Evolutionary conservation across 2,888 invertebrate species (phyloP).

Genomic region (Hoplodrina blanda): DNA sequence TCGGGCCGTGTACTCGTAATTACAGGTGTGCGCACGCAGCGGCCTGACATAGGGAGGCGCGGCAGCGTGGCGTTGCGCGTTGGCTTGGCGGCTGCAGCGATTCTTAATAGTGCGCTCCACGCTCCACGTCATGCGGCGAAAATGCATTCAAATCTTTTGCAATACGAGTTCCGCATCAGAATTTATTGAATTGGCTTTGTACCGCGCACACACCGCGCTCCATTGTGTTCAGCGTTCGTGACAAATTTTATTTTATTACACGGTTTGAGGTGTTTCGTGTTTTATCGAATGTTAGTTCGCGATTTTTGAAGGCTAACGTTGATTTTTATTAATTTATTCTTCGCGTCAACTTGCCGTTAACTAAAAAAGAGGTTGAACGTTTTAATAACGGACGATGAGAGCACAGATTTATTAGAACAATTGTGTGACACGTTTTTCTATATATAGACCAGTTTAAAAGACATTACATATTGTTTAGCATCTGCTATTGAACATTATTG

Average conservation of each 20-base stretch:
- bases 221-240: slow-evolving; percentile 79
- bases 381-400: slow-evolving; percentile 36
- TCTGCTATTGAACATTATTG: slow-evolving; percentile 25
- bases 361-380: slow-evolving; percentile 28
- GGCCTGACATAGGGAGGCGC: not conserved
- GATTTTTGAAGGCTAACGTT: slow-evolving; percentile 38
- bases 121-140: slow-evolving; percentile 73
- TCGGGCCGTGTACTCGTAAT: slow-evolving; percentile 66
- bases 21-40: slow-evolving; percentile 68
- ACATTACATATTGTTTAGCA: slow-evolving; percentile 32
- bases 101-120: slow-evolving; percentile 61
- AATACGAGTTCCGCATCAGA: slow-evolving; percentile 77
- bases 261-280: slow-evolving; percentile 61
- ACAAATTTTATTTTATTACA: slow-evolving; percentile 80
- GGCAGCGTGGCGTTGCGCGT: slow-evolving; percentile 10
- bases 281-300: slow-evolving; percentile 57
- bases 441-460: slow-evolving; percentile 53
- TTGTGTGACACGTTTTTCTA: slow-evolving; percentile 45
- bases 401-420: slow-evolving; percentile 44
- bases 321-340: slow-evolving; percentile 39
- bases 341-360: not conserved
- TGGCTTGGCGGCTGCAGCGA: slow-evolving; percentile 35
- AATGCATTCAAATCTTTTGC: slow-evolving; percentile 85
- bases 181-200: slow-evolving; percentile 87
- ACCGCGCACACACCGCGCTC: slow-evolving; percentile 75